These are phyloP conservation scores for Orchestes rusci DNA, from an alignment of 2,888 invertebrate species.

Conservation along the genomic window DNA sequence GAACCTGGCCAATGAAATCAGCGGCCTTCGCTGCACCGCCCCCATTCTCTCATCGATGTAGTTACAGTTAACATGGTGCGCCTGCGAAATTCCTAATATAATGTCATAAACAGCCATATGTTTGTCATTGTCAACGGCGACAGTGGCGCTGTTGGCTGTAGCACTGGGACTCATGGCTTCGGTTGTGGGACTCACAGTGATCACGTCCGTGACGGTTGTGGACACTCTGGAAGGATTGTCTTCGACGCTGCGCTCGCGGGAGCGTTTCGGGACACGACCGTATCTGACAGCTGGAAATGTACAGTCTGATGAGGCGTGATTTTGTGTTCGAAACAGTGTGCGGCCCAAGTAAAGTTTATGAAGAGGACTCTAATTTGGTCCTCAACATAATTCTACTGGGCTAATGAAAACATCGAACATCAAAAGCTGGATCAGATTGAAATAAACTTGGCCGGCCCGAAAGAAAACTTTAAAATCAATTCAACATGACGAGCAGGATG, in stretches of 20 bases:
- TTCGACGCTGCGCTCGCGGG: conserved; percentile 67
- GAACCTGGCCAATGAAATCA: conserved; percentile 46
- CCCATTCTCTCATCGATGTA: conserved; percentile 80
- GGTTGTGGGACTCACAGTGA: conserved; percentile 17
- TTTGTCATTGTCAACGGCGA: conserved; percentile 39
- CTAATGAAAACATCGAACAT: no score
- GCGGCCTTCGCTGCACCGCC: conserved; percentile 60
- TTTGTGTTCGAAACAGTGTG: no score
- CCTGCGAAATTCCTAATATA: conserved; percentile 64
- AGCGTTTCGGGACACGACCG: conserved; percentile 91
- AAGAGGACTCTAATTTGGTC: no score
- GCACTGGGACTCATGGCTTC: conserved; percentile 21
- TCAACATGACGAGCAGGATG: no score
- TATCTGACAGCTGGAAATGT: conserved; percentile 78
- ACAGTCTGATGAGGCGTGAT: conserved; percentile 17
- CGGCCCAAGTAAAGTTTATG: no score
- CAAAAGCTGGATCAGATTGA: no score
- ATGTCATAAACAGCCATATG: conserved; percentile 69
- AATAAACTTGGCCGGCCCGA: no score
- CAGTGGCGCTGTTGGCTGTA: conserved; percentile 12
- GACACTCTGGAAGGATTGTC: conserved; percentile 34
- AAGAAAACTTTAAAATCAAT: no score
- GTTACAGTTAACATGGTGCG: conserved; percentile 56
- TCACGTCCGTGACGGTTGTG: conserved; percentile 21
- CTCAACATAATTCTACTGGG: no score